Conservation (phyloP, 2,113 vertebrate species). For the Tinamus guttatus region DNA sequence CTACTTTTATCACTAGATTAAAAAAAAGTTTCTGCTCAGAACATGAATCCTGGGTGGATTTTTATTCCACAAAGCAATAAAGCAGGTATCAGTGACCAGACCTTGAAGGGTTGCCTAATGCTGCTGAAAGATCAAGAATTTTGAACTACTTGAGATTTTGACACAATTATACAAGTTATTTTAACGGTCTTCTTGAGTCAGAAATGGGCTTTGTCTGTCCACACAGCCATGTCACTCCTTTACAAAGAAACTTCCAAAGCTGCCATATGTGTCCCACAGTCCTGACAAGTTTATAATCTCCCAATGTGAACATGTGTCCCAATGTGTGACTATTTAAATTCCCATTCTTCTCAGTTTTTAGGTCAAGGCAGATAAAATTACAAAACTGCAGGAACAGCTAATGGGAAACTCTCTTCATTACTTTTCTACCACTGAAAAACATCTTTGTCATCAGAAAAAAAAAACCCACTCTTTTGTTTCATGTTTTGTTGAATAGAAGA, state of each 20-base stretch:
- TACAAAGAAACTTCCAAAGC: not conserved
- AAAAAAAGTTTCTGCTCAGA: not conserved
- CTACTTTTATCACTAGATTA: not conserved
- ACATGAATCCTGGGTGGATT: not conserved
- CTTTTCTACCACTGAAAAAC: not conserved
- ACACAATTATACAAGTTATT: not conserved
- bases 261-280: not conserved
- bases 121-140: not conserved
- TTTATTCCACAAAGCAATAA: not conserved
- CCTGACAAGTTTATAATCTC: not conserved
- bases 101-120: not conserved
- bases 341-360: not conserved
- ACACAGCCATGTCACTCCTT: not conserved
- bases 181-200: not conserved
- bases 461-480: not conserved
- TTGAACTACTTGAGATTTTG: not conserved
- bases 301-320: not conserved
- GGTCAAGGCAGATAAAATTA: not conserved
- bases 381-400: not conserved
- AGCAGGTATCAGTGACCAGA: not conserved
- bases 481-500: not conserved
- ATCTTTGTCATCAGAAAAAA: not conserved
- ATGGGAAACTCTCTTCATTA: not conserved
- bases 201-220: not conserved
- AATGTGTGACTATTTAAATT: not conserved